Conservation (phyloP, 2,888 invertebrate species). For the Rhyacophila evoluta region DNA sequence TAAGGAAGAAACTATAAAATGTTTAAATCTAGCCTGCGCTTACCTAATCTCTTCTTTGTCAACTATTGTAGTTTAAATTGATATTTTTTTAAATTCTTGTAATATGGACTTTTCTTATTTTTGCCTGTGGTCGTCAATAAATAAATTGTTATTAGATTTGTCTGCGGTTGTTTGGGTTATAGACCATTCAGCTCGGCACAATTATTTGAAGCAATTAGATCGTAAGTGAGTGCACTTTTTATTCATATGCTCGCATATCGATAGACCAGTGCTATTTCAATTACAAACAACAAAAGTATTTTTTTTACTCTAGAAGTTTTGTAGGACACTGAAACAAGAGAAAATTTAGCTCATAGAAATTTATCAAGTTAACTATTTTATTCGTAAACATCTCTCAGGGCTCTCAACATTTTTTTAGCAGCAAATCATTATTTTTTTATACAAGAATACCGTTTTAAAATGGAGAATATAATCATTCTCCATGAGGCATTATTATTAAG, state of each 20-base stretch:
- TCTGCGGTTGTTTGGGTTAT: neutral
- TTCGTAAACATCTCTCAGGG: no score
- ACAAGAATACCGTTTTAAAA: no score
- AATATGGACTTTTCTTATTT: neutral
- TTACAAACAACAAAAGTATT: neutral
- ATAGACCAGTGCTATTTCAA: neutral
- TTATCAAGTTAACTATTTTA: neutral
- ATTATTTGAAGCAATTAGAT: constrained; percentile 11
- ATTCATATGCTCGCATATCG: constrained; percentile 3
- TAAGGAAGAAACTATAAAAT: no score
- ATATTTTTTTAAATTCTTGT: no score
- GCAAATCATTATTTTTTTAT: no score
- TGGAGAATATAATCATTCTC: no score
- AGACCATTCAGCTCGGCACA: neutral
- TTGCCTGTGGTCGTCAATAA: neutral
- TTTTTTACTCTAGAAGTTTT: neutral
- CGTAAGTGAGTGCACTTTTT: constrained; percentile 14
- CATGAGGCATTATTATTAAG: no score
- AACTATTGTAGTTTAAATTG: no score
- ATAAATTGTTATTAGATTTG: constrained; percentile 14
- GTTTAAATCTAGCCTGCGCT: no score
- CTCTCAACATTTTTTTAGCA: no score
- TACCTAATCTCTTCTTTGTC: no score
- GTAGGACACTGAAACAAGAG: constrained; percentile 3
- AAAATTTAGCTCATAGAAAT: constrained; percentile 7